Conservation (phyloP, 1,140 invertebrate species). For the Megathymus violae region DNA sequence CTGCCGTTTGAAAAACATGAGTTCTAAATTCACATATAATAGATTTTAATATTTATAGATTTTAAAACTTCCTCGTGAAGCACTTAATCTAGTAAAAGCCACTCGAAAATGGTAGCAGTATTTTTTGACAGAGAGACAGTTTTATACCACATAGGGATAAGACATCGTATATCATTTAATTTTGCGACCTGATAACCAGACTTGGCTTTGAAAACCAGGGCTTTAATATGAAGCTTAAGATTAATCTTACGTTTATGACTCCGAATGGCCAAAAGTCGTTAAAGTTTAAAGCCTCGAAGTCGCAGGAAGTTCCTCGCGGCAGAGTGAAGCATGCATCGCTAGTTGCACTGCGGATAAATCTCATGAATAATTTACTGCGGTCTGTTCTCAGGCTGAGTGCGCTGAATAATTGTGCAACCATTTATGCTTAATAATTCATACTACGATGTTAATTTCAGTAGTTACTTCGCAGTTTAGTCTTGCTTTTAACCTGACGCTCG, state of each 20-base stretch:
- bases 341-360: conserved; percentile 1
- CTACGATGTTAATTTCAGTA: background rate
- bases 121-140: too few relatives aligned
- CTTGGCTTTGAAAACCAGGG: too few relatives aligned
- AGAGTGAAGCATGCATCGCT: conserved; percentile 17
- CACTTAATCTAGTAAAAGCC: too few relatives aligned
- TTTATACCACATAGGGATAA: too few relatives aligned
- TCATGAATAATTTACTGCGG: conserved; percentile 17
- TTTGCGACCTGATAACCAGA: background rate
- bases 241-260: too few relatives aligned
- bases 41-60: too few relatives aligned
- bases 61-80: too few relatives aligned
- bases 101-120: too few relatives aligned
- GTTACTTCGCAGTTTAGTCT: background rate
- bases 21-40: too few relatives aligned
- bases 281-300: conserved; percentile 3
- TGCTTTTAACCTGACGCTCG: background rate
- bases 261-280: conserved; percentile 1
- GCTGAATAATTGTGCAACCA: conserved; percentile 4
- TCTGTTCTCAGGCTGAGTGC: background rate
- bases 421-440: background rate
- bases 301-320: conserved; percentile 8
- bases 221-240: background rate
- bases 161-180: too few relatives aligned
- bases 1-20: too few relatives aligned